phyloP scores from a whole-genome alignment of 2,888 invertebrate genomes.

The Allygus modestus region DNA sequence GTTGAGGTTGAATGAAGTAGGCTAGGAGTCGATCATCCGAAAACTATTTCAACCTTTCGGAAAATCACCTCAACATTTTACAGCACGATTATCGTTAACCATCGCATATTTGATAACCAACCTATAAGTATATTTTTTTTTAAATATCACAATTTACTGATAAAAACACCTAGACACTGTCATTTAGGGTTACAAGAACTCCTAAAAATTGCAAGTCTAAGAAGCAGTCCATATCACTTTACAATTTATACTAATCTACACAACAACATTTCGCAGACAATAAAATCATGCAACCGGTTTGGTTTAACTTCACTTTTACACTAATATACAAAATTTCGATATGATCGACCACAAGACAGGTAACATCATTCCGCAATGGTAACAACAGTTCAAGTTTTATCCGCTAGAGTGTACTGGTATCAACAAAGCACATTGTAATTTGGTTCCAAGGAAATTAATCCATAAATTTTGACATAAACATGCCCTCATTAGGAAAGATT shows the following conservation, averaged over 20 bases:
- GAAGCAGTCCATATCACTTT: neutral
- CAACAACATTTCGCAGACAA: neutral
- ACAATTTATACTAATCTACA: neutral
- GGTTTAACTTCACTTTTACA: neutral
- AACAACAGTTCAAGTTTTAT: slow-evolving; percentile 53
- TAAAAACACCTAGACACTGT: neutral
- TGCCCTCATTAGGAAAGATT: slow-evolving; percentile 4
- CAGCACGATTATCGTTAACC: neutral
- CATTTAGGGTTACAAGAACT: neutral
- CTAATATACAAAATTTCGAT: neutral
- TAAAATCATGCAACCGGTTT: neutral
- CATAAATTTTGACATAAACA: slow-evolving; percentile 53
- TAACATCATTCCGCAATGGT: slow-evolving; percentile 48
- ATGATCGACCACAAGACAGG: neutral
- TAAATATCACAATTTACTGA: neutral
- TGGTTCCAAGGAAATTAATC: slow-evolving; percentile 48
- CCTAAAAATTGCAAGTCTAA: neutral
- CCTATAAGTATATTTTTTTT: neutral
- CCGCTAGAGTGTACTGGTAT: slow-evolving; percentile 62
- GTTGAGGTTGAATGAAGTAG: slow-evolving; percentile 22
- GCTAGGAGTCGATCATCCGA: neutral
- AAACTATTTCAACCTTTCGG: neutral
- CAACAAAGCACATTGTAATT: slow-evolving; percentile 62
- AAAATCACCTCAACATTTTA: neutral
- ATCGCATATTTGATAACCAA: neutral